Percentiles rank a stretch among this genome's conserved stretches.
phyloP scores from a whole-genome alignment of 2,113 vertebrate genomes.

The Pyrgilauda ruficollis region DNA sequence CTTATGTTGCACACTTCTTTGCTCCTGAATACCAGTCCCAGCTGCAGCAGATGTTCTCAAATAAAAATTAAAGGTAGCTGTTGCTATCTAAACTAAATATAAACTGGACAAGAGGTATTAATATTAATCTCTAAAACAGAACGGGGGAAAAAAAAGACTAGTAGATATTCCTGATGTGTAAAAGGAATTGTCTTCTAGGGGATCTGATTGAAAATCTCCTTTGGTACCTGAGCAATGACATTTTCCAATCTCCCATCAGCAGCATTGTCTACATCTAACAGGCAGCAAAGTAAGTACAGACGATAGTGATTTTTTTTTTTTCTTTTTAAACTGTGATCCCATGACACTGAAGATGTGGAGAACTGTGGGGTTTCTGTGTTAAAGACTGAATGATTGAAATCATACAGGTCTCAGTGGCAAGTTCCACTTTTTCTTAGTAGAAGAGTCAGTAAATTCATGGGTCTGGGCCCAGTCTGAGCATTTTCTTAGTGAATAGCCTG shows the following conservation, averaged over 20 bases:
- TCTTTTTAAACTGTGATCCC: not conserved
- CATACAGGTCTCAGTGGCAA: not conserved
- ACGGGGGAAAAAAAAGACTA: not conserved
- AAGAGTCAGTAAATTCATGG: not conserved
- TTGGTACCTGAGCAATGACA: not conserved
- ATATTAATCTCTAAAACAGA: not conserved
- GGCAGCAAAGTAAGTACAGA: not conserved
- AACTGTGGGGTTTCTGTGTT: not conserved
- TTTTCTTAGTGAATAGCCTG: not conserved
- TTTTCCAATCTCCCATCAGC: not conserved
- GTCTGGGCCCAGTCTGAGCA: not conserved
- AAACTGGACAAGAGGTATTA: not conserved
- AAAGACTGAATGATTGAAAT: not conserved
- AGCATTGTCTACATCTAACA: not conserved
- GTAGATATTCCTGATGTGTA: not conserved
- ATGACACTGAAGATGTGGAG: not conserved
- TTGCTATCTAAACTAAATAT: not conserved
- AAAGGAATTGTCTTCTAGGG: not conserved
- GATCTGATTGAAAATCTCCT: not conserved
- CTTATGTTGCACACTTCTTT: not conserved
- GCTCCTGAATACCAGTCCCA: not conserved
- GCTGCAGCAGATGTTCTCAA: not conserved
- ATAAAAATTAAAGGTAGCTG: not conserved
- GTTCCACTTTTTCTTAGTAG: not conserved
- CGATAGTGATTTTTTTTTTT: not conserved